Evolutionary conservation across 2,797 vertebrate species (phyloP), one percentile per base, ranked within the genome.

Genomic region (Euthynnus affinis): DNA sequence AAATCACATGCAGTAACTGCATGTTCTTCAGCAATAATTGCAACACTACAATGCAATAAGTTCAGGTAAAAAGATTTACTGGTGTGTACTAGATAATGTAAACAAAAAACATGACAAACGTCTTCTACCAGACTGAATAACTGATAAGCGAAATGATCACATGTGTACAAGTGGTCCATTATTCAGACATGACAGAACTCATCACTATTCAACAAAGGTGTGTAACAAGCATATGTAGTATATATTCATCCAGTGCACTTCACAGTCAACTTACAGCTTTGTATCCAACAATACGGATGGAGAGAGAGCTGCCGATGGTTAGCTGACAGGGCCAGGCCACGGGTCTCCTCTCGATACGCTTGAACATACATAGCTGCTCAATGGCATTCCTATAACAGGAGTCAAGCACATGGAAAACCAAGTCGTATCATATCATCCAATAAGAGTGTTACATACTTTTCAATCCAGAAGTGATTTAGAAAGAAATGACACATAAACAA

Each of bases 251-350:
- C 15, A 49, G 15, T 23, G 8, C 4, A 37, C 18, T 57, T 60
- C 3, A 70, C 29, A 29, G 23, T 59, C 0, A 70, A 96, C 97
- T 95, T 95, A 99, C 98, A 55, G 96, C 94, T 95, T 98, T 99
- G 92, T 97, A 99, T 66, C 96, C 98, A 67, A 97, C 88, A 27
- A 99, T 98, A 63, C 93, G 96, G 92, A 99, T 98, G 75, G 96
- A 90, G 52, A 99, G 89, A 69, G 91, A 78, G 87, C 95, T 96
- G 81, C 98, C 97, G 40, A 99, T 96, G 79, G 98, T 99, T 80
- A 99, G 96, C 34, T 94, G 95, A 88, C 98, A 99, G 34, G 94
- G 92, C 98, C 98, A 99, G 37, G 95, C 48, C 86, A 93, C 85
- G 6, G 97, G 95, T 61, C 78, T 94, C 81, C 91, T 95, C 91